Base-by-base conservation (phyloP, 2,888 invertebrate species). In the Meteorus cinctellus region DNA sequence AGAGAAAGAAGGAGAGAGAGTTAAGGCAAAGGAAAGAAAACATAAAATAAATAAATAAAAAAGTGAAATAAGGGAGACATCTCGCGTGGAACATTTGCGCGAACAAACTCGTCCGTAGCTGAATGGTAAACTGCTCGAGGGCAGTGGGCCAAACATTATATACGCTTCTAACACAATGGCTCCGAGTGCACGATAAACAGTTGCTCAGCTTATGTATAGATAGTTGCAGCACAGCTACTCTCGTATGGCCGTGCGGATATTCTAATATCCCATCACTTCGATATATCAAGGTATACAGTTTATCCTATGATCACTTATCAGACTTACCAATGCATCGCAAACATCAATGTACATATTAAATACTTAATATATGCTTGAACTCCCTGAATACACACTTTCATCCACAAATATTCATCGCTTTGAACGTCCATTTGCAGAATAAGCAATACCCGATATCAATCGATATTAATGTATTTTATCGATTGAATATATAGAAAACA, bases 141-240 rank as follows among this genome's bases (percentile, higher is more conserved):
- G 80, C 84, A 84, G 74, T 85, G 78, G 84, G 81, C 80, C 83
- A 79, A 68, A 66, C 71, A 63, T 63, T 72, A 72, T 75, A 36
- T 71, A 41, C 70, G 63, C 62, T 63, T 63, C 55, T 36, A 75
- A 72, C 31, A 75, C 71, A 75, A 74, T 74, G 67, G 71, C 75
- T 65, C 60, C 71, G 27, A 66, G 75, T 59, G 24, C 60, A 74
- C 69, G 75, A 75, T 75, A 75, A 75, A 75, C 75, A 75, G 75
- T 75, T 60, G 71, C 29, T 60, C 34, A 4, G 27, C n/a, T 45
- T 27, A 27, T 72, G 63, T 72, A 31, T 60, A 36, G 2, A 41
- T 41, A 41, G 34, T 8, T 27, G 14, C 27, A 45, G 45, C 12
- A 45, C 1, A 24, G 24, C 41, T 70, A 24, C 41, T 29, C 31